Base-by-base conservation (phyloP, 1,140 invertebrate species). In the Euura saliciscinereae region DNA sequence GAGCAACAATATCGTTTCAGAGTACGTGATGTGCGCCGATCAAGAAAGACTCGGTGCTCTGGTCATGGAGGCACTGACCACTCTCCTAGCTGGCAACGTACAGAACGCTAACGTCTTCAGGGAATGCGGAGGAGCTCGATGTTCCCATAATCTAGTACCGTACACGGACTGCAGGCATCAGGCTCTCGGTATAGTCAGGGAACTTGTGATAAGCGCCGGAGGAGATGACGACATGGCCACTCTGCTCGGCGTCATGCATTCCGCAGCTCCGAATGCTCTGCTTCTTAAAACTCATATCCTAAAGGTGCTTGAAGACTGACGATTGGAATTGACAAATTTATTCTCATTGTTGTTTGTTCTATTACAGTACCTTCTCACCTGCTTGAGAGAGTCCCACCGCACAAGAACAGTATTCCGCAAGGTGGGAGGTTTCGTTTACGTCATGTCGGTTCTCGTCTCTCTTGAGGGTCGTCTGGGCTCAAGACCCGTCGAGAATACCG, bases 351-450 rank as follows among this genome's bases (percentile, higher is more conserved):
- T 68, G 5, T 73, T 66, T 73, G 71, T 73, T 68, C 43, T 72
- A 72, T 88, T 87, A 13, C 83, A 93, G 91, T 91, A 95, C 68
- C 88, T 99, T 68, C 86, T 98, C 65, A 91, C 92, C 71, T 98
- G 97, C 80, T 89, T 99, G 59, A 91, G 96, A 76, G 98, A 99
- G 80, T 98, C 96, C 73, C 98, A 99, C 87, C 91, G 97, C 75
- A 97, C 97, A 5, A 91, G 98, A 78, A 98, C 97, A 11, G 95
- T 98, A 65, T 99, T 99, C 87, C 92, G 98, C 77, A 99, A 98
- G 89, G 96, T 97, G 4, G 97, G 97, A 75, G 98, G 98, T 11
- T 99, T 99, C 87, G 95, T 99, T 0, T 99, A 99, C 84, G 93
- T 99, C 1, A 98, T 98, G 86, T 98, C 97, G 77, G 95, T 99